Conservation (phyloP, 2,797 vertebrate genomes). For the Eidolon dupreanum region DNA sequence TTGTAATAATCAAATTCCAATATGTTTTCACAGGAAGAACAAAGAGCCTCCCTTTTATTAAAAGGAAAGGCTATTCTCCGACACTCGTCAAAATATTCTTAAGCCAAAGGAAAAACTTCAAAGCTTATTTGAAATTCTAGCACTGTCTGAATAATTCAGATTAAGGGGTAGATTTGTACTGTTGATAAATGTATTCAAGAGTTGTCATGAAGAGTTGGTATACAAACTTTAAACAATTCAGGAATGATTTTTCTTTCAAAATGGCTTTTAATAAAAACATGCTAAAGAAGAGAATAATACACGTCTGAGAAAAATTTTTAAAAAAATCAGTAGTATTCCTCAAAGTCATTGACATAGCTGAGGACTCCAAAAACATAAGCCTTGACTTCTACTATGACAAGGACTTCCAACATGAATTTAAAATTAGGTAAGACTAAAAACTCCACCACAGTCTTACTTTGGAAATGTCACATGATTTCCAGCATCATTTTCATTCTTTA, state of each 20-base stretch:
- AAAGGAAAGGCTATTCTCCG: not conserved
- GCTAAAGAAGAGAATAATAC: slow-evolving; percentile 6
- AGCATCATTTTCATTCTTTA: slow-evolving; percentile 75
- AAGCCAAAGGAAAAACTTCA: not conserved
- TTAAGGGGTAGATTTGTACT: slow-evolving; percentile 36
- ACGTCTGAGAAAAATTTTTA: not conserved
- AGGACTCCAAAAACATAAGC: slow-evolving; percentile 19
- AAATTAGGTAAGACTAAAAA: slow-evolving; percentile 23
- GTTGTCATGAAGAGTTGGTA: slow-evolving; percentile 29
- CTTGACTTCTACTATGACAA: not conserved
- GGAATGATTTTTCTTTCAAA: slow-evolving; percentile 58
- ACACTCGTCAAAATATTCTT: slow-evolving; percentile 22
- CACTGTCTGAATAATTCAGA: slow-evolving; percentile 6
- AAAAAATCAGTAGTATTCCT: slow-evolving; percentile 15
- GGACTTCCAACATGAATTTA: not conserved
- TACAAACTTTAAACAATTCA: slow-evolving; percentile 51
- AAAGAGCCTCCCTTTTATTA: not conserved
- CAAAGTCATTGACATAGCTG: slow-evolving; percentile 34
- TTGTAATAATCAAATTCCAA: slow-evolving; percentile 16
- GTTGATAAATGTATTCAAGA: slow-evolving; percentile 48
- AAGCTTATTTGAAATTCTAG: slow-evolving; percentile 48
- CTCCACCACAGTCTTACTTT: slow-evolving; percentile 77
- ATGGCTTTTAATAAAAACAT: slow-evolving; percentile 53
- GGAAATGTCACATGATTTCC: slow-evolving; percentile 60
- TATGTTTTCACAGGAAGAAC: not conserved